Conservation (phyloP, 2,797 vertebrate genomes). For the Podargus strigoides region DNA sequence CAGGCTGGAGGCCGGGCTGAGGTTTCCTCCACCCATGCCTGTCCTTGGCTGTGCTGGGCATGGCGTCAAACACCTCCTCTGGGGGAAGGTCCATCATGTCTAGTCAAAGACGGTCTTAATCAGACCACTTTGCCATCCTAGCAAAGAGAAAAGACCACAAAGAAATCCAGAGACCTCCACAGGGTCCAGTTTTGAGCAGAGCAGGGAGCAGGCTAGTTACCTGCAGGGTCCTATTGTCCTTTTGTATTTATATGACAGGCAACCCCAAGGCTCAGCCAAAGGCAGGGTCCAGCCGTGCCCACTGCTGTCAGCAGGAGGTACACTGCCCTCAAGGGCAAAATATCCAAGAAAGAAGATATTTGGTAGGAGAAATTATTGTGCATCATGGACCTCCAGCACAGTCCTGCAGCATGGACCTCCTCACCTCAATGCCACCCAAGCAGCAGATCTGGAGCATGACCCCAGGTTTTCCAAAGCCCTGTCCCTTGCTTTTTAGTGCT, state of each 20-base stretch:
- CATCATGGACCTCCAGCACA: neutral
- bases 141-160: neutral
- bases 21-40: neutral
- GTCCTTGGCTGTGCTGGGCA: rapidly evolving
- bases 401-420: neutral
- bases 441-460: neutral
- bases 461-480: neutral
- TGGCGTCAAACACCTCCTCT: neutral
- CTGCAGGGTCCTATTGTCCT: neutral
- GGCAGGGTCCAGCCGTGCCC: neutral
- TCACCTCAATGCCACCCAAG: neutral
- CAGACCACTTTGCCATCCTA: neutral
- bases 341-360: neutral
- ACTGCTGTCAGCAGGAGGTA: neutral
- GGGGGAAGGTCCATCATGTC: neutral
- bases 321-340: rapidly evolving
- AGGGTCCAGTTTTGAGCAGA: neutral
- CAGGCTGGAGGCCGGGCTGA: neutral
- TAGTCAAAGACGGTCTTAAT: neutral
- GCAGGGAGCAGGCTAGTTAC: rapidly evolving
- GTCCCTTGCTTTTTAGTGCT: neutral
- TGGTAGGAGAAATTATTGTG: neutral
- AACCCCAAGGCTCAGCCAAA: neutral
- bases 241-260: neutral
- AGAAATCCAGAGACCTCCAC: neutral